Percentiles rank a stretch among this genome's conserved stretches.
These are phyloP conservation scores for Narcine bancroftii DNA, from an alignment of 2,113 vertebrate genomes.

Conservation along the genomic window DNA sequence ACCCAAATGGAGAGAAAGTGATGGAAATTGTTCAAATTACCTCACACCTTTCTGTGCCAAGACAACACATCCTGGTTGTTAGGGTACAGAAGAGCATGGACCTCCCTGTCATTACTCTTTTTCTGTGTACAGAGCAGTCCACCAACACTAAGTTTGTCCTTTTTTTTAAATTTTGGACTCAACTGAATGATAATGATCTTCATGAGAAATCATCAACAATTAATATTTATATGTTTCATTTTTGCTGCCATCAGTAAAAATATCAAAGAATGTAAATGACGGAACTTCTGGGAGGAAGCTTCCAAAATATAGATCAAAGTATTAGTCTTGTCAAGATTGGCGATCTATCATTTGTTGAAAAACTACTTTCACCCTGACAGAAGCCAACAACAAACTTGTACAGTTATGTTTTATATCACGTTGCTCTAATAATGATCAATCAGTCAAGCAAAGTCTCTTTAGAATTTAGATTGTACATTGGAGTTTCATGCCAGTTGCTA, in stretches of 20 bases:
- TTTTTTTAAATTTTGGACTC: neutral
- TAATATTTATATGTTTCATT: neutral
- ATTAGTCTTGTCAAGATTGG: too few relatives aligned
- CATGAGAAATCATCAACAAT: neutral
- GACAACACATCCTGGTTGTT: neutral
- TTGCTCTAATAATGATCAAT: neutral
- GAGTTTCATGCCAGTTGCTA: neutral
- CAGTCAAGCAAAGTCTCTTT: neutral
- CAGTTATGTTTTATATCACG: neutral
- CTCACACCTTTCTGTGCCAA: too few relatives aligned
- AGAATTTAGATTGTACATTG: neutral
- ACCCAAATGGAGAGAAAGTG: neutral
- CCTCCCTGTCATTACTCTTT: neutral
- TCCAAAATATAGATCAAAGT: neutral
- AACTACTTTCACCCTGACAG: too few relatives aligned
- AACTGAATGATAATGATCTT: neutral
- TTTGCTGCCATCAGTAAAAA: neutral
- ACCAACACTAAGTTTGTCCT: neutral
- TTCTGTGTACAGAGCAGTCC: neutral
- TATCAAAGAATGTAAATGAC: neutral
- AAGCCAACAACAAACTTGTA: neutral
- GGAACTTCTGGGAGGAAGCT: neutral
- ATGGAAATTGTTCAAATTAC: neutral
- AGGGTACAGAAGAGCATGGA: neutral
- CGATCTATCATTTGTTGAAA: neutral